These are phyloP conservation scores for Caenorhabditis parvicauda DNA, from an alignment of 2,888 invertebrate species.

Conservation along the genomic window DNA sequence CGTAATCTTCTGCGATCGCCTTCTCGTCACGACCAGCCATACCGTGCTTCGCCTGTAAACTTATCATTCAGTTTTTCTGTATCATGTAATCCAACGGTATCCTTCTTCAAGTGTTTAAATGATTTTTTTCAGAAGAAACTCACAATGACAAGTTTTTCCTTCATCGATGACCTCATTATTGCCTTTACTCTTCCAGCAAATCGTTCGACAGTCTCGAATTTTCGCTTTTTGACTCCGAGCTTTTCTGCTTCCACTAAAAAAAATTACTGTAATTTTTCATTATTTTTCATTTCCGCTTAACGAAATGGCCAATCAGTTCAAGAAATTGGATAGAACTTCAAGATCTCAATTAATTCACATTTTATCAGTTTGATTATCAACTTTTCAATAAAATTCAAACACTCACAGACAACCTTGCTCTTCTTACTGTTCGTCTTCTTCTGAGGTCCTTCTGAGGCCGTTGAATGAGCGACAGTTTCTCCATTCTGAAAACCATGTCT, in stretches of 20 bases:
- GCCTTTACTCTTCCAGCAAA: conserved; percentile 24
- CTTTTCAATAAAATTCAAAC: background rate
- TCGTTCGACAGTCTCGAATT: conserved; percentile 24
- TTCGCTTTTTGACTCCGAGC: background rate
- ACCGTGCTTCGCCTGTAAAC: conserved; percentile 31
- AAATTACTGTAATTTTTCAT: too few species aligned
- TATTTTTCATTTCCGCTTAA: too few species aligned
- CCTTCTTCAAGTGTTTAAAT: background rate
- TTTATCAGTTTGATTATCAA: too few species aligned
- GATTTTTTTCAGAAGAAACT: background rate
- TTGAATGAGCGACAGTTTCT: too few species aligned
- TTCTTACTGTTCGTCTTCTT: conserved; percentile 31
- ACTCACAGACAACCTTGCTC: conserved; percentile 9
- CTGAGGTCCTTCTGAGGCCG: too few species aligned
- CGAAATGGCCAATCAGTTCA: too few species aligned
- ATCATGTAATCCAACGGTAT: background rate
- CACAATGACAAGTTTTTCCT: conserved; percentile 28
- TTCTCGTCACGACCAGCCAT: conserved; percentile 33
- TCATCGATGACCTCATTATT: conserved; percentile 14
- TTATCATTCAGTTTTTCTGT: background rate
- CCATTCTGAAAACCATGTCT: too few species aligned
- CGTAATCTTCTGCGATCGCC: conserved; percentile 37
- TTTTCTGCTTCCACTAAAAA: conserved; percentile 10
- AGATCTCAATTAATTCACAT: too few species aligned
- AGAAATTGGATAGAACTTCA: too few species aligned